Conservation (phyloP, 2,113 vertebrate species). For the Pelmatolapia mariae region DNA sequence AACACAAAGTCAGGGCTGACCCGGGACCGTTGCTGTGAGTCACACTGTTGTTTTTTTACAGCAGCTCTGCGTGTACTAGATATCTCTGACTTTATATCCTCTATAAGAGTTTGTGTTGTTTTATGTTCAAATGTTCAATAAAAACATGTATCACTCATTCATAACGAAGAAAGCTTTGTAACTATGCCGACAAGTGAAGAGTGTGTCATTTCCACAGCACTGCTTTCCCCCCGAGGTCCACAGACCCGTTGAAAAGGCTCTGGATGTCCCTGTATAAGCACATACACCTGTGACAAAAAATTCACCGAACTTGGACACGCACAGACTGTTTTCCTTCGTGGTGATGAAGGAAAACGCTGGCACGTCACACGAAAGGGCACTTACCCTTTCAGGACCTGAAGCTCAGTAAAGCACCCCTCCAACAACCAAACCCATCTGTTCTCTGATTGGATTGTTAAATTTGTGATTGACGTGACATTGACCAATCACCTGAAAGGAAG, state of each 20-base stretch:
- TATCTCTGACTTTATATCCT: not conserved
- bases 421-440: not conserved
- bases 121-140: not conserved
- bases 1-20: not conserved
- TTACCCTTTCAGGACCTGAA: not conserved
- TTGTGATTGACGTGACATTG: not conserved
- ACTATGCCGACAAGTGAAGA: not conserved
- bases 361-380: too few relatives aligned
- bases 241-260: not conserved
- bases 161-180: fast-evolving
- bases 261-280: not conserved
- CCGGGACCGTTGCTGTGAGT: not conserved
- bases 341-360: not conserved
- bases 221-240: fast-evolving
- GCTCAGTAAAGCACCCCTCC: not conserved
- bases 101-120: not conserved
- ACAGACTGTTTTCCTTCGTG: fast-evolving
- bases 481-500: not conserved
- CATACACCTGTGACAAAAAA: not conserved
- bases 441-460: not conserved
- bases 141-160: not conserved
- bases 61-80: not conserved
- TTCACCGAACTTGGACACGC: fast-evolving
- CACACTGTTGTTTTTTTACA: not conserved
- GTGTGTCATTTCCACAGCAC: not conserved